Conservation (phyloP, 2,888 invertebrate genomes). For the Ichneumoninae sp. region DNA sequence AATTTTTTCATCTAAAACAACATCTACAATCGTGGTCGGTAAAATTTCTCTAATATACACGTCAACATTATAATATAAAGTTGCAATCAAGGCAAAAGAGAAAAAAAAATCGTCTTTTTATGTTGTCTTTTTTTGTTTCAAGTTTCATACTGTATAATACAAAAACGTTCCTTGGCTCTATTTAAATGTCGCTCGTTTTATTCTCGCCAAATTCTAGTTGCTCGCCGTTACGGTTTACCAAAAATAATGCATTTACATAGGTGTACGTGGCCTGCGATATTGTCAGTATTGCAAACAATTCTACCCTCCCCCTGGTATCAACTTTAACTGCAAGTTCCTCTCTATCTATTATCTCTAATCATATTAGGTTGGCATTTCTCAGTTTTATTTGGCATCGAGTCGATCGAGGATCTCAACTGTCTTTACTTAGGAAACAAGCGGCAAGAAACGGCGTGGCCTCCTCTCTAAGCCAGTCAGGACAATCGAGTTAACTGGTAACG, state of each 20-base stretch:
- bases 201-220: slow-evolving; percentile 39
- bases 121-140: slow-evolving; percentile 16
- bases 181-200: slow-evolving; percentile 3
- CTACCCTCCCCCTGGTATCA: slow-evolving; percentile 45
- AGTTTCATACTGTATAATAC: slow-evolving; percentile 24
- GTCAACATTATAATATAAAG: slow-evolving; percentile 45
- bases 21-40: slow-evolving; percentile 55
- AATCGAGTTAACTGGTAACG: not conserved
- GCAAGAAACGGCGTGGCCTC: not conserved
- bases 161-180: slow-evolving; percentile 44
- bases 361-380: slow-evolving; percentile 40
- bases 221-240: slow-evolving; percentile 38
- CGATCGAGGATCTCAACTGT: slow-evolving; percentile 16
- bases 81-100: slow-evolving; percentile 24
- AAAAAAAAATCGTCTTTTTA: slow-evolving; percentile 6
- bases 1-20: slow-evolving; percentile 57
- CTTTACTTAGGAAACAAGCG: not conserved
- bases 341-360: slow-evolving; percentile 39
- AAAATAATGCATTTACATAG: slow-evolving; percentile 60
- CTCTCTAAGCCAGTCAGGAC: not conserved
- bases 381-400: slow-evolving; percentile 55
- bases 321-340: slow-evolving; percentile 30
- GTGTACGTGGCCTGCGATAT: slow-evolving; percentile 41
- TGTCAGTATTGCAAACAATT: slow-evolving; percentile 47
- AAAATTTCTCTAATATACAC: slow-evolving; percentile 48